Evolutionary conservation across 2,888 invertebrate species (phyloP).

Genomic region (Tenthredo scrophulariae): DNA sequence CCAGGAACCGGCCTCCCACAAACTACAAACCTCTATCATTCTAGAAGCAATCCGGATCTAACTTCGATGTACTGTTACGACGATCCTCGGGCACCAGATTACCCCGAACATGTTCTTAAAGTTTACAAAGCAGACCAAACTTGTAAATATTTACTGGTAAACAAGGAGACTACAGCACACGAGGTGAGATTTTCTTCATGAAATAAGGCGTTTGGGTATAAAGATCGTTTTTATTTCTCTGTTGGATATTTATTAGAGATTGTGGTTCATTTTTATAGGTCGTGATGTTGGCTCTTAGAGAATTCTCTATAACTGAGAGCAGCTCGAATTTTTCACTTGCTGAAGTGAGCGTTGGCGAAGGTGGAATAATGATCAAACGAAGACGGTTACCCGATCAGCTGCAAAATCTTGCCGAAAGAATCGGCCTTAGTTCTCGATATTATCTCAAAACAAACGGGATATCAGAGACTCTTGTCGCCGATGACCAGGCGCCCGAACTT

Average conservation of each 20-base stretch:
- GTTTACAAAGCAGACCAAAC: constrained; percentile 98
- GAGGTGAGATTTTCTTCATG: constrained; percentile 77
- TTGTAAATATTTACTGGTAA: constrained; percentile 97
- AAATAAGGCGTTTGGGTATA: not conserved
- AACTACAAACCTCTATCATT: constrained; percentile 87
- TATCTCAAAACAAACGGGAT: constrained; percentile 97
- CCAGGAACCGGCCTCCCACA: constrained; percentile 78
- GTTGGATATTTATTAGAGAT: not conserved
- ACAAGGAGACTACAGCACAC: constrained; percentile 94
- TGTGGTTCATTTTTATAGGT: constrained; percentile 80
- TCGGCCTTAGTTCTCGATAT: constrained; percentile 94
- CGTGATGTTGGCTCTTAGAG: constrained; percentile 97
- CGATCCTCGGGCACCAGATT: constrained; percentile 89
- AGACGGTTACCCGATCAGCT: constrained; percentile 95
- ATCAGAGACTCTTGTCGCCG: constrained; percentile 97
- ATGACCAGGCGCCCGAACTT: constrained; percentile 96
- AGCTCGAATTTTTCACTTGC: constrained; percentile 97
- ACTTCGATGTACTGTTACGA: constrained; percentile 89
- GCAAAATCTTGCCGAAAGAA: constrained; percentile 97
- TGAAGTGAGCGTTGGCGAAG: constrained; percentile 97
- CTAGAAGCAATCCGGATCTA: constrained; percentile 94
- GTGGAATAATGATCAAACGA: constrained; percentile 97
- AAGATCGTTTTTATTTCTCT: not conserved
- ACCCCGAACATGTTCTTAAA: constrained; percentile 98
- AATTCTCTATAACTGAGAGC: constrained; percentile 96